These are phyloP conservation scores for Lepidurus arcticus DNA, from an alignment of 1,140 invertebrate species.

Conservation along the genomic window DNA sequence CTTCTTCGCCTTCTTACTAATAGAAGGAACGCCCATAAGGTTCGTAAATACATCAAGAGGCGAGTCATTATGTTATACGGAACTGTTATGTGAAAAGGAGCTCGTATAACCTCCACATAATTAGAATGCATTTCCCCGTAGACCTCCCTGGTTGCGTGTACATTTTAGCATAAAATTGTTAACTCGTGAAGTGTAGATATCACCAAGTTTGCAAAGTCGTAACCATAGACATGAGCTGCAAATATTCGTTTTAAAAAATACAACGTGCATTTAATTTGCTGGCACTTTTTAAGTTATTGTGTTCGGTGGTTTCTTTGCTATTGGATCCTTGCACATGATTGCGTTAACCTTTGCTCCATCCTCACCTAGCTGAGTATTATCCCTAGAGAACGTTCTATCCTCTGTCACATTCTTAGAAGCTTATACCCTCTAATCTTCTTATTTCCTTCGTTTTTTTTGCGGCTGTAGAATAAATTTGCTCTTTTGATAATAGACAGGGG, in stretches of 20 bases:
- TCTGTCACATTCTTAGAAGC: not conserved
- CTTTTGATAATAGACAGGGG: too few relatives aligned
- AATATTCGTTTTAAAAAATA: not conserved
- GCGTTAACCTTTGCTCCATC: not conserved
- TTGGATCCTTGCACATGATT: not conserved
- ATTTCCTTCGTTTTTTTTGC: too few relatives aligned
- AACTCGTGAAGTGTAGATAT: not conserved
- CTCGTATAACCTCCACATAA: not conserved
- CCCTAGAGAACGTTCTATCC: slow-evolving; percentile 9
- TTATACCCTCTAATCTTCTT: too few relatives aligned
- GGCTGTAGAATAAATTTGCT: too few relatives aligned
- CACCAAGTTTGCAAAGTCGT: not conserved
- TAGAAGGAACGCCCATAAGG: not conserved
- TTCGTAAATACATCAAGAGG: not conserved
- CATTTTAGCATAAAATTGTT: not conserved
- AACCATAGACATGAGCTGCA: not conserved
- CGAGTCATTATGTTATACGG: not conserved
- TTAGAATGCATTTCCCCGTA: not conserved
- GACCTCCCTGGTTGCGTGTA: not conserved
- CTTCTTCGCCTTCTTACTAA: not conserved
- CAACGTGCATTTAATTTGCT: too few relatives aligned
- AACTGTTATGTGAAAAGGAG: not conserved
- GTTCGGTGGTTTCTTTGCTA: not conserved
- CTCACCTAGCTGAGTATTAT: not conserved
- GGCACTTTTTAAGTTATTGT: not conserved